Percentiles rank a stretch among this genome's conserved stretches.
Conservation (phyloP, 92 coral and sea anemone species). For the Phenganax subtilis region DNA sequence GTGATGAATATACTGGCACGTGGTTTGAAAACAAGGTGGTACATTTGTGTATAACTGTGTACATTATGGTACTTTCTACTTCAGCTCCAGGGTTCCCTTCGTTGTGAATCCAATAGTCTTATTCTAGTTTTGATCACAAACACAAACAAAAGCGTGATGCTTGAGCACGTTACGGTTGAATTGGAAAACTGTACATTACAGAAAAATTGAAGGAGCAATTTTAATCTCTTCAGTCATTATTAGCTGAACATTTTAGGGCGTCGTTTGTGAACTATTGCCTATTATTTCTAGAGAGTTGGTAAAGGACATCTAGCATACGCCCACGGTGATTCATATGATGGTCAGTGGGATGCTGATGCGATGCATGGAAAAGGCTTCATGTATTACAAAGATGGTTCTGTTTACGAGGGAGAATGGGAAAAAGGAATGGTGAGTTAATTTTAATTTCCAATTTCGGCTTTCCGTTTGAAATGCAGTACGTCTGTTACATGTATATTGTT, state of each 20-base stretch:
- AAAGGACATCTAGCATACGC: slow-evolving; percentile 67
- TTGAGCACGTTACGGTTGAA: too few species aligned
- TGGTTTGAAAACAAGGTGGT: slow-evolving; percentile 79
- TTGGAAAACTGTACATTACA: too few species aligned
- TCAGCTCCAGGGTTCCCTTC: neutral
- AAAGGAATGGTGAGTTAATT: slow-evolving; percentile 59
- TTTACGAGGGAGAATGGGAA: slow-evolving; percentile 74
- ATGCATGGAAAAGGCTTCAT: slow-evolving; percentile 66
- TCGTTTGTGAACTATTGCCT: too few species aligned
- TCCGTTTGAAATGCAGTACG: neutral
- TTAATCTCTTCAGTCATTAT: too few species aligned
- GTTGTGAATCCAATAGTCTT: neutral
- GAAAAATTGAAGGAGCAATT: too few species aligned
- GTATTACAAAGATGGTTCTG: slow-evolving; percentile 76
- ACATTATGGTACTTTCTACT: neutral
- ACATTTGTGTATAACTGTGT: neutral
- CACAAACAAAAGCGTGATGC: too few species aligned
- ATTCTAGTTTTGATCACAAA: neutral
- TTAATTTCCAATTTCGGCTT: neutral
- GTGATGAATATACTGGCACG: slow-evolving; percentile 74
- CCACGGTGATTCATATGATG: slow-evolving; percentile 78
- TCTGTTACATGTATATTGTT: too few species aligned
- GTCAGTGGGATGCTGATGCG: slow-evolving; percentile 70
- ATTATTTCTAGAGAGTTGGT: slow-evolving; percentile 63
- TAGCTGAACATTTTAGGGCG: too few species aligned